phyloP scores from a whole-genome alignment of 2,888 invertebrate species.

The Amblyjoppa fuscipennis region DNA sequence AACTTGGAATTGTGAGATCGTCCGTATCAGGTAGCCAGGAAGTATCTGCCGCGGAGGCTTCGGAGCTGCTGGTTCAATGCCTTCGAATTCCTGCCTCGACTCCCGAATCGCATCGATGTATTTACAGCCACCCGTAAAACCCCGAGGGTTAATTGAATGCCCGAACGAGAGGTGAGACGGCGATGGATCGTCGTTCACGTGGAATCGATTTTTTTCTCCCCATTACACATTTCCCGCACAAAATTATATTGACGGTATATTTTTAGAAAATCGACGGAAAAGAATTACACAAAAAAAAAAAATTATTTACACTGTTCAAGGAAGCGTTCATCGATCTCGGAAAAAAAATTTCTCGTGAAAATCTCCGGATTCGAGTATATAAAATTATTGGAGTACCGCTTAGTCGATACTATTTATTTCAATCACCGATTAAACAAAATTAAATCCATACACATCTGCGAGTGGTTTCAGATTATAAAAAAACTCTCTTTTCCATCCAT shows the following conservation, averaged over 20 bases:
- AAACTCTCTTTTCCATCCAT: not conserved
- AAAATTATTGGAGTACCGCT: too few species aligned
- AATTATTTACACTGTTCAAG: not conserved
- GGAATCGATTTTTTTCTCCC: slow-evolving; percentile 3
- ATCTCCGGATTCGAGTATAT: too few species aligned
- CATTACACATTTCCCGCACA: slow-evolving; percentile 5
- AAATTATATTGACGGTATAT: not conserved
- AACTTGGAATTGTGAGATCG: not conserved
- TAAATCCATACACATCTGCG: not conserved
- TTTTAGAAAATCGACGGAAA: not conserved
- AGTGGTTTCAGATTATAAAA: not conserved
- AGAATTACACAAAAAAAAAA: not conserved
- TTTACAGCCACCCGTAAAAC: slow-evolving; percentile 75
- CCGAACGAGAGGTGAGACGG: slow-evolving; percentile 60
- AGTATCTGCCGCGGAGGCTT: not conserved
- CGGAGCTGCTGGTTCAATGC: not conserved
- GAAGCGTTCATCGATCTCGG: too few species aligned
- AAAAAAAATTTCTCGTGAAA: too few species aligned
- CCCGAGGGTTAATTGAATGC: slow-evolving; percentile 74
- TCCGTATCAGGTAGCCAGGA: not conserved
- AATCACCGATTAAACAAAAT: too few species aligned
- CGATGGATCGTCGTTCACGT: slow-evolving; percentile 24
- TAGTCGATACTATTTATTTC: too few species aligned
- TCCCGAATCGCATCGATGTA: slow-evolving; percentile 71
- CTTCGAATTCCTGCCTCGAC: slow-evolving; percentile 23